A percentile compares a stretch with the other conserved stretches of the same genome.
These are phyloP conservation scores for Scolopax mira DNA, from an alignment of 2,113 vertebrate genomes.

Conservation along the genomic window DNA sequence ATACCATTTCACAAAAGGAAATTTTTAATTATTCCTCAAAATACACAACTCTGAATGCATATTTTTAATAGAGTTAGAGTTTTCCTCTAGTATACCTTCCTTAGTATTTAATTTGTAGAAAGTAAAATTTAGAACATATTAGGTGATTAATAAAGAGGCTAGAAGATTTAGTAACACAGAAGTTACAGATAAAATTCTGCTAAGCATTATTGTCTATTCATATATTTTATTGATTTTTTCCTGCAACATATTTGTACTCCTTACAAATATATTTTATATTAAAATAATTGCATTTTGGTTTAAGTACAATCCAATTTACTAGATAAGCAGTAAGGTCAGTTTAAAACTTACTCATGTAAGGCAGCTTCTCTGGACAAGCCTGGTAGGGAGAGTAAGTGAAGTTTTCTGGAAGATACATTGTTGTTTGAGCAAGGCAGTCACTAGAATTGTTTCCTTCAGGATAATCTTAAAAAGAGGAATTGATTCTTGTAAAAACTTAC, in stretches of 20 bases:
- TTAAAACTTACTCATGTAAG: slow-evolving; percentile 93
- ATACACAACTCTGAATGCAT: background rate
- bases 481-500: background rate
- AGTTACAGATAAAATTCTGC: background rate
- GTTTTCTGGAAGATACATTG: slow-evolving; percentile 94
- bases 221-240: background rate
- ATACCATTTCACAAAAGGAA: background rate
- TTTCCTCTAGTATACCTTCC: no score
- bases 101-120: background rate
- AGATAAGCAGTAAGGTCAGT: background rate
- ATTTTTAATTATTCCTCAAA: background rate
- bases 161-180: background rate
- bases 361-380: slow-evolving; percentile 92
- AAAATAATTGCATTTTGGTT: background rate
- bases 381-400: slow-evolving; percentile 91
- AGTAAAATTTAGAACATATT: background rate
- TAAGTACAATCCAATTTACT: background rate
- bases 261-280: background rate
- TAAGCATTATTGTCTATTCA: background rate
- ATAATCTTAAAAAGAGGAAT: slow-evolving; percentile 82
- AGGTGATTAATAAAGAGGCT: background rate
- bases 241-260: background rate
- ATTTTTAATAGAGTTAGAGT: background rate
- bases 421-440: slow-evolving; percentile 88
- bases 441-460: slow-evolving; percentile 93